phyloP scores from a whole-genome alignment of 1,140 invertebrate species.

The Gryllus bimaculatus region DNA sequence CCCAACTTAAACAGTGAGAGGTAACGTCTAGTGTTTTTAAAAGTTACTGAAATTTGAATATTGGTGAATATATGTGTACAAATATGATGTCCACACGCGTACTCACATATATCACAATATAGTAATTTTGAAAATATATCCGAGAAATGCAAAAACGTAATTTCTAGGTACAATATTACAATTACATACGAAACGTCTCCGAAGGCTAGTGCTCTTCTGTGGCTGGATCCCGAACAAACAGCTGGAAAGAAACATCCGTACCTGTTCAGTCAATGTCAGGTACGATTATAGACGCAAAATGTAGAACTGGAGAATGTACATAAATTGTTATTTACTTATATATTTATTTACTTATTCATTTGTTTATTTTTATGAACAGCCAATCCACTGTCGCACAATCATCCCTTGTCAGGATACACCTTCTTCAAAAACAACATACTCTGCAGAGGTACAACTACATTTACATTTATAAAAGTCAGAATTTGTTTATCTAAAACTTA shows the following conservation, averaged over 20 bases:
- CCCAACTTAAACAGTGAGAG: constrained; percentile 31
- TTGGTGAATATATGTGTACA: too few relatives aligned
- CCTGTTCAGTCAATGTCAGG: constrained; percentile 87
- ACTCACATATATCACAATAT: too few relatives aligned
- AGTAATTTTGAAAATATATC: too few relatives aligned
- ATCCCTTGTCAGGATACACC: constrained; percentile 92
- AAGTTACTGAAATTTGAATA: neutral
- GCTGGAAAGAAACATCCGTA: constrained; percentile 79
- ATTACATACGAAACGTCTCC: constrained; percentile 69
- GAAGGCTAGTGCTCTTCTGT: constrained; percentile 73
- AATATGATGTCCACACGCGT: too few relatives aligned
- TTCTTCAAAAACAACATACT: constrained; percentile 78
- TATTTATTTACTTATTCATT: too few relatives aligned
- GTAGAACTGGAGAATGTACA: too few relatives aligned
- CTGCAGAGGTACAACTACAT: constrained; percentile 54
- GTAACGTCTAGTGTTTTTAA: neutral
- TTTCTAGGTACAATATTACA: constrained; percentile 47
- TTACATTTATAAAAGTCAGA: too few relatives aligned
- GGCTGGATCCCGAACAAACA: constrained; percentile 80
- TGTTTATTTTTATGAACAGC: constrained; percentile 39
- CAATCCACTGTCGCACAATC: constrained; percentile 80
- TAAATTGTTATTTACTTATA: too few relatives aligned
- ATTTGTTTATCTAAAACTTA: too few relatives aligned
- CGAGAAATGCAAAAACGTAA: too few relatives aligned
- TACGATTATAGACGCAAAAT: constrained; percentile 30